phyloP scores from a whole-genome alignment of 2,113 vertebrate genomes.

The Vicugna pacos region DNA sequence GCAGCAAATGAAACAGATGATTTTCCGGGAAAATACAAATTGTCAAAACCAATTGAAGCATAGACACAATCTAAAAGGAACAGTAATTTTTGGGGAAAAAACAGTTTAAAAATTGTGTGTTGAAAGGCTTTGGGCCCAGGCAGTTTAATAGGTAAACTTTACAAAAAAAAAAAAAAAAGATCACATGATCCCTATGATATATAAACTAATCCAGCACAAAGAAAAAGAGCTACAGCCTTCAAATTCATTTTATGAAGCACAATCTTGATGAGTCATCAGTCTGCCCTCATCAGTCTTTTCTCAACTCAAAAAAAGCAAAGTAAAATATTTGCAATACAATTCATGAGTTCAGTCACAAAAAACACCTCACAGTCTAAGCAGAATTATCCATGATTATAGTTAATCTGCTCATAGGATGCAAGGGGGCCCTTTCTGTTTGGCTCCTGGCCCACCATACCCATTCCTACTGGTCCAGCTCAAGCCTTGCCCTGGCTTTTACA shows the following conservation, averaged over 20 bases:
- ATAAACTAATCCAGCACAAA: neutral
- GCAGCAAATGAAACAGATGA: neutral
- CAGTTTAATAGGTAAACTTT: slow-evolving; percentile 3
- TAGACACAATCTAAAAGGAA: slow-evolving; percentile 31
- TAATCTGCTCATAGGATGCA: neutral
- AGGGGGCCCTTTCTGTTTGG: neutral
- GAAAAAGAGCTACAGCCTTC: neutral
- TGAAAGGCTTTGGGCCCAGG: neutral
- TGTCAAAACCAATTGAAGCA: neutral
- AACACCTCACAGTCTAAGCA: neutral
- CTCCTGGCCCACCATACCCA: neutral
- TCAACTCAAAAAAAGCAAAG: neutral
- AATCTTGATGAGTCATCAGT: neutral
- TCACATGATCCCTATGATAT: neutral
- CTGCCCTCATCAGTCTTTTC: neutral
- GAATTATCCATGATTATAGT: neutral
- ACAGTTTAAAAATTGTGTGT: slow-evolving; percentile 14
- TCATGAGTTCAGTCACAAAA: neutral
- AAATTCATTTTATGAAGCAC: neutral
- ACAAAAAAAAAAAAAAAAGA: neutral
- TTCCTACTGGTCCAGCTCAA: neutral
- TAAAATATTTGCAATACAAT: neutral
- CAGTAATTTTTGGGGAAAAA: neutral
- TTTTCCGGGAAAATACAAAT: slow-evolving; percentile 57
- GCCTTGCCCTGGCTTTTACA: neutral